These are phyloP conservation scores for Zaprionus lachaisei DNA, from an alignment of 1,140 invertebrate genomes.

Conservation along the genomic window DNA sequence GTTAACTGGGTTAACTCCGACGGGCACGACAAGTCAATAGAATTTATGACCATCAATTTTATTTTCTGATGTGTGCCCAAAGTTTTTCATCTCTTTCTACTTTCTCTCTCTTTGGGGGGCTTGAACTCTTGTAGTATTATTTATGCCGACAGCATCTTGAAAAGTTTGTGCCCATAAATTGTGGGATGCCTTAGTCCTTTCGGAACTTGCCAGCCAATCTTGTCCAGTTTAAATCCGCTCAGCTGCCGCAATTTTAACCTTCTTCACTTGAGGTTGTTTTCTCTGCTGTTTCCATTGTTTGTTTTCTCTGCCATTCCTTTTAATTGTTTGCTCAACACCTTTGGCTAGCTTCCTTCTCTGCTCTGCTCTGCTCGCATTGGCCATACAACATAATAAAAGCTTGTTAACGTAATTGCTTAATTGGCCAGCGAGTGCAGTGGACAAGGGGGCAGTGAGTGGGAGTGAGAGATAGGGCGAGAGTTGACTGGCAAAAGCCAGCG, in stretches of 20 bases:
- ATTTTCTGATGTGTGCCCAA: constrained; percentile 52
- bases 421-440: constrained; percentile 49
- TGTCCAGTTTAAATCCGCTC: constrained; percentile 62
- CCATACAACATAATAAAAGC: constrained; percentile 75
- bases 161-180: constrained; percentile 62
- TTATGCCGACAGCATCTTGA: constrained; percentile 56
- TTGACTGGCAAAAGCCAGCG: constrained; percentile 27
- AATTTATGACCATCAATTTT: constrained; percentile 77
- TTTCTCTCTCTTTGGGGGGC: constrained; percentile 15
- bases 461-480: constrained; percentile 5
- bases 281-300: constrained; percentile 23
- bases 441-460: background rate
- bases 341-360: constrained; percentile 45
- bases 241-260: constrained; percentile 2
- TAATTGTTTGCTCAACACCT: constrained; percentile 79
- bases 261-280: constrained; percentile 3
- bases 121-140: constrained; percentile 52
- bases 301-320: constrained; percentile 47
- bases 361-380: constrained; percentile 19
- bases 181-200: background rate
- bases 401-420: constrained; percentile 82
- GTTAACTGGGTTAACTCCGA: constrained; percentile 25
- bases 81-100: constrained; percentile 41
- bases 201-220: constrained; percentile 57
- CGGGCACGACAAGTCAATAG: constrained; percentile 66